These are phyloP conservation scores for Boulengeromyrus knoepffleri DNA, from an alignment of 2,113 vertebrate species.

Conservation along the genomic window DNA sequence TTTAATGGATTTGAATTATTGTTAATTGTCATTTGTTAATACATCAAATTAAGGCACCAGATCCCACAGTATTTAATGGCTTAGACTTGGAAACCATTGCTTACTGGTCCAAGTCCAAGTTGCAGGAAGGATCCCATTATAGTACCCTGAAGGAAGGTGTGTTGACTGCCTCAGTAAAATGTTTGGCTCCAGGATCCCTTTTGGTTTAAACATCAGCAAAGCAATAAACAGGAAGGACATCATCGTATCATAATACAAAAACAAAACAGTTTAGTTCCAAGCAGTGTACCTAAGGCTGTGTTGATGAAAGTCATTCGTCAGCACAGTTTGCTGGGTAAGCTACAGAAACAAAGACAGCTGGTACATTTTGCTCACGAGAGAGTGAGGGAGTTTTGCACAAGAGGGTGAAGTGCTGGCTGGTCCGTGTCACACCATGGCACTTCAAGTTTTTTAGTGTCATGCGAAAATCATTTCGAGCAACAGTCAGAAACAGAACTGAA, in stretches of 20 bases:
- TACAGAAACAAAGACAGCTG: not conserved
- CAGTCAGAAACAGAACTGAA: not conserved
- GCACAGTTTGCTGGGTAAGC: not conserved
- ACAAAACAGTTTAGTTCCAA: not conserved
- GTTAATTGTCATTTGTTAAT: not conserved
- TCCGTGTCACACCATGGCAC: not conserved
- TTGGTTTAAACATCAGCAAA: not conserved
- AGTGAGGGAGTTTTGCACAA: not conserved
- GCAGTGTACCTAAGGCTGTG: not conserved
- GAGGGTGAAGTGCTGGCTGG: not conserved
- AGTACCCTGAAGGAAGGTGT: not conserved
- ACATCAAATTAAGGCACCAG: not conserved
- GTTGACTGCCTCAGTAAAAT: not conserved
- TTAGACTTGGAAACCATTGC: not conserved
- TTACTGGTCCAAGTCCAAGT: not conserved
- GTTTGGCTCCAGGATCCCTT: not conserved
- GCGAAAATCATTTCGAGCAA: not conserved
- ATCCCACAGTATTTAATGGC: not conserved
- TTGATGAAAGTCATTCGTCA: not conserved
- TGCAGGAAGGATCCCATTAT: not conserved
- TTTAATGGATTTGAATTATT: not conserved
- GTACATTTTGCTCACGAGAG: not conserved
- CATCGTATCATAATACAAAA: not conserved
- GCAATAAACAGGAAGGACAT: not conserved
- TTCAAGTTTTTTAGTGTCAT: not conserved